Percentiles rank a stretch among this genome's conserved stretches.
phyloP scores from a whole-genome alignment of 2,113 vertebrate genomes.

The Canis aureus region DNA sequence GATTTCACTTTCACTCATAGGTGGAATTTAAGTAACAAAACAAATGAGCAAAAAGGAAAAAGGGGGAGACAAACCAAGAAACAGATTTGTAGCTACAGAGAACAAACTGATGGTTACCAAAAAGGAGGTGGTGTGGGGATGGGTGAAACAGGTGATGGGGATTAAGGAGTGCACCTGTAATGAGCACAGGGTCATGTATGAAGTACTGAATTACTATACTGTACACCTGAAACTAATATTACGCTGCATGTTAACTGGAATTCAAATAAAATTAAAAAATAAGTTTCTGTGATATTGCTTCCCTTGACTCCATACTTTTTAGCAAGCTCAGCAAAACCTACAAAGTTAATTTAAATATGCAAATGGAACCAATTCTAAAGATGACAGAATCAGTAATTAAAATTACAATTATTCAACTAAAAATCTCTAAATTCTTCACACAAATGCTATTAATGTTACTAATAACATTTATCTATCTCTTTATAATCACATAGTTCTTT shows the following conservation, averaged over 20 bases:
- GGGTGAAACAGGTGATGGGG: not conserved
- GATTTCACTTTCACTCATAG: not conserved
- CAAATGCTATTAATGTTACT: slow-evolving; percentile 2
- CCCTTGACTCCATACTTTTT: slow-evolving; percentile 14
- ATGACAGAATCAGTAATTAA: not conserved
- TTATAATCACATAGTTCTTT: slow-evolving; percentile 16
- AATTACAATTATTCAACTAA: not conserved
- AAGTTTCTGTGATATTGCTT: slow-evolving; percentile 1
- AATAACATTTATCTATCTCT: not conserved
- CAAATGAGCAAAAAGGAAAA: not conserved
- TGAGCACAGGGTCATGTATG: not conserved
- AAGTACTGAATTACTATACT: not conserved
- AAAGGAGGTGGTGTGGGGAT: not conserved
- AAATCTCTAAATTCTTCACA: not conserved
- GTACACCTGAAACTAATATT: not conserved
- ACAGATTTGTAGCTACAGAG: not conserved
- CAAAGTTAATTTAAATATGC: slow-evolving; percentile 35
- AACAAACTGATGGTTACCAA: not conserved
- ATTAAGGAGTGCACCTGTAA: not conserved
- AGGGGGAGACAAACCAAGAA: not conserved
- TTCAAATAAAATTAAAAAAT: not conserved
- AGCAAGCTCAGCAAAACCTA: slow-evolving; percentile 43
- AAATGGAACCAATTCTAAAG: not conserved
- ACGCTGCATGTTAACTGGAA: not conserved
- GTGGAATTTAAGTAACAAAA: not conserved